Percentiles rank a stretch among this genome's conserved stretches.
phyloP scores from a whole-genome alignment of 1,140 invertebrate genomes.

The Drosophila paulistorum region DNA sequence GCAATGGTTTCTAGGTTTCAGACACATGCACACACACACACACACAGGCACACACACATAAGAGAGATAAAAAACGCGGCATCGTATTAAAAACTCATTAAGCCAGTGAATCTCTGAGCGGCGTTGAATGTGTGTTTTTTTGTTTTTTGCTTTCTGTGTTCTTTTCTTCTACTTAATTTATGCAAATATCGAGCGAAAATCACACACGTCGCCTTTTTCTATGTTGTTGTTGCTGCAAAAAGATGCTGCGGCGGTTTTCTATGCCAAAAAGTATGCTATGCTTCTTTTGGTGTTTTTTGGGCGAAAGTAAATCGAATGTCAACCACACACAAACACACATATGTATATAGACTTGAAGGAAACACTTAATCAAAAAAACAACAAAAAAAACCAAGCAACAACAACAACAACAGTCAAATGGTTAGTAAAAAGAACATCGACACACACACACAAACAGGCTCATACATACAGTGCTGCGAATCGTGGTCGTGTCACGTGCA shows the following conservation, averaged over 20 bases:
- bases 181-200: constrained; percentile 72
- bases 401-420: background rate
- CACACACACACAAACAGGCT: constrained; percentile 37
- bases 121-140: constrained; percentile 26
- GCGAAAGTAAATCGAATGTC: constrained; percentile 76
- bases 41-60: constrained; percentile 28
- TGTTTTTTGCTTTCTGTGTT: constrained; percentile 45
- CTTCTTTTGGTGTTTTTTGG: constrained; percentile 33
- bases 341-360: constrained; percentile 22
- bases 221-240: constrained; percentile 21
- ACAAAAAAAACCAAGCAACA: background rate
- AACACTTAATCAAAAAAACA: constrained; percentile 50
- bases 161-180: constrained; percentile 63
- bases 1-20: constrained; percentile 59
- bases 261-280: constrained; percentile 66
- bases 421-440: constrained; percentile 16
- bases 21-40: constrained; percentile 26
- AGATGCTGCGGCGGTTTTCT: constrained; percentile 22
- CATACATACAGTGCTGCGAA: background rate
- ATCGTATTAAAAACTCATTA: constrained; percentile 81
- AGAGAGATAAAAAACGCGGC: constrained; percentile 43
- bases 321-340: constrained; percentile 49
- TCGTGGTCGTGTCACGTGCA: constrained; percentile 42
- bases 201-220: constrained; percentile 24
- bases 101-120: constrained; percentile 34